Percentiles rank a stretch among this genome's conserved stretches.
These are phyloP conservation scores for Brenthis daphne DNA, from an alignment of 2,888 invertebrate genomes.

Conservation along the genomic window DNA sequence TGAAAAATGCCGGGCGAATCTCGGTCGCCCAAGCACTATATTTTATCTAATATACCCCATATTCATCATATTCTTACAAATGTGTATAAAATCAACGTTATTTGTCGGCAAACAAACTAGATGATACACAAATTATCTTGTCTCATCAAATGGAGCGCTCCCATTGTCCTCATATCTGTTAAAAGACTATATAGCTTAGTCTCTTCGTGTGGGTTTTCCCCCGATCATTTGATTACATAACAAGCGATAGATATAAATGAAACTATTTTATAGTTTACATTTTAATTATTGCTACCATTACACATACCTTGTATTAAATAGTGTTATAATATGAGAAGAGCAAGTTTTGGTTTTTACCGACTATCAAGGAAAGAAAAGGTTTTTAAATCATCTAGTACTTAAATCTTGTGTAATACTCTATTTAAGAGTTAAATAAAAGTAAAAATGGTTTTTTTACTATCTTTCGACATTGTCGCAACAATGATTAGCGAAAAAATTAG, in stretches of 20 bases:
- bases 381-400: too few relatives aligned
- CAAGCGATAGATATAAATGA: conserved; percentile 10
- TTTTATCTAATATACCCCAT: not conserved
- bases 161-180: conserved; percentile 21
- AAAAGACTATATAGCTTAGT: conserved; percentile 16
- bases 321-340: too few relatives aligned
- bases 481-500: too few relatives aligned
- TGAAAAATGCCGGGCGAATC: too few relatives aligned
- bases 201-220: conserved; percentile 17
- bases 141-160: conserved; percentile 18
- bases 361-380: too few relatives aligned
- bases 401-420: too few relatives aligned
- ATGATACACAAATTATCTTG: conserved; percentile 22
- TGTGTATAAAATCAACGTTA: not conserved
- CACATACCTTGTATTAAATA: not conserved
- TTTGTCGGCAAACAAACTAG: conserved; percentile 18
- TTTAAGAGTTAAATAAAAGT: too few relatives aligned
- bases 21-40: too few relatives aligned
- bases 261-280: not conserved
- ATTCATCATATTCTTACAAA: conserved; percentile 4
- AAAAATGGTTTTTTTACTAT: not conserved
- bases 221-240: conserved; percentile 19
- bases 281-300: not conserved
- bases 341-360: too few relatives aligned
- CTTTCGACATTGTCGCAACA: not conserved